Conservation (phyloP, 2,113 vertebrate species). For the Lagopus leucura region DNA sequence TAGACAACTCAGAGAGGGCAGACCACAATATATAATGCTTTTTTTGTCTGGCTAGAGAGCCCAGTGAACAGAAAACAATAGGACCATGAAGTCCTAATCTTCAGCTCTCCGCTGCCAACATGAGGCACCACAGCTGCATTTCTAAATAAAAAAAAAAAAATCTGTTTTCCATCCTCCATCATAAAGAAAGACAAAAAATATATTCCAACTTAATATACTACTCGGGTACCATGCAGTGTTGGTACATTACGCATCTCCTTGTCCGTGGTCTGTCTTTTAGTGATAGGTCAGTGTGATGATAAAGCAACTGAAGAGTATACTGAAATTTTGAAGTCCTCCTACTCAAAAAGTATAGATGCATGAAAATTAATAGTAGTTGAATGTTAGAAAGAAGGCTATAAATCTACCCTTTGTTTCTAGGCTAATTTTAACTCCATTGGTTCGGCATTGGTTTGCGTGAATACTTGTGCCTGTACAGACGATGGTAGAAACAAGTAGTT, state of each 20-base stretch:
- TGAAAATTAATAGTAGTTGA: neutral
- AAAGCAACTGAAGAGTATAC: neutral
- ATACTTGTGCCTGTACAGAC: neutral
- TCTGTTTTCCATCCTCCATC: neutral
- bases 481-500: neutral
- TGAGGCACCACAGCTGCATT: neutral
- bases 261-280: neutral
- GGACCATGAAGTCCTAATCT: neutral
- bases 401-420: neutral
- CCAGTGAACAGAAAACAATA: neutral
- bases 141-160: conserved; percentile 9
- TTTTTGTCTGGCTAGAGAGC: neutral
- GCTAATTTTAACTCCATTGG: neutral
- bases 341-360: neutral
- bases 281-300: neutral
- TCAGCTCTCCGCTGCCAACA: neutral
- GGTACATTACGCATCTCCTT: neutral
- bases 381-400: neutral
- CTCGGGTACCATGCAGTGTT: accelerated
- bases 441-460: neutral
- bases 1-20: neutral
- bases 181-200: neutral
- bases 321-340: conserved; percentile 2
- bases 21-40: neutral
- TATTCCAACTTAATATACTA: neutral